Evolutionary conservation across 2,797 vertebrate species (phyloP), one percentile per base, ranked within the genome.

Genomic region (Tiaroga cobitis): DNA sequence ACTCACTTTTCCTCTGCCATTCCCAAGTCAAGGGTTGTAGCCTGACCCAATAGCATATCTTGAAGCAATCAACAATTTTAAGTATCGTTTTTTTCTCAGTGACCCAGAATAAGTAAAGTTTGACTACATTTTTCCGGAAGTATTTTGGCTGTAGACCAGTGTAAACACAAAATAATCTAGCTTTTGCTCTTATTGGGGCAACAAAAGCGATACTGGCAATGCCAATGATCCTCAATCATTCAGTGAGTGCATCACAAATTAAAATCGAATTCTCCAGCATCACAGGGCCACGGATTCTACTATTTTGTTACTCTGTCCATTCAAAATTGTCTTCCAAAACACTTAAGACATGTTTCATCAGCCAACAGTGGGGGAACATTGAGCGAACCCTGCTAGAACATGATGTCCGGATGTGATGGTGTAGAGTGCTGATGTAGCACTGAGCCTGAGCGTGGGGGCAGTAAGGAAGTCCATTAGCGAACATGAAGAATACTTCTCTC

Each of bases 381-480:
- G 26, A 84, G 16, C 24, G 13, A 59, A 37, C 34, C 51, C 51
- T 59, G 49, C 11, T 56, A 37, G 68, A 80, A 73, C 85, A 85
- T 75, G 80, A 81, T 41, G 73, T 37, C 79, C 21, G 41, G 82
- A 32, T 26, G 46, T 59, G 79, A 65, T 84, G 82, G 83, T 70
- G n/a, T 85, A 65, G 81, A 68, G 43, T 85, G 84, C 82, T 85
- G 76, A 87, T 79, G 77, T 41, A 83, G 81, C 74, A 70, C 41
- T 70, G 87, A 73, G 63, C 34, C 34, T 26, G 46, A 65, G 56
- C 46, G 73, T 72, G 83, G 84, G 86, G 85, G 82, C 67, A 83
- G 86, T 63, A 41, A 87, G 87, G 87, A 79, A 87, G 84, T 75
- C 84, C 88, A 82, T 85, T 87, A 88, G 85, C 9, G 63, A 69